These are phyloP conservation scores for Chalcosyrphus nemorum DNA, from an alignment of 2,888 invertebrate genomes.

Conservation along the genomic window DNA sequence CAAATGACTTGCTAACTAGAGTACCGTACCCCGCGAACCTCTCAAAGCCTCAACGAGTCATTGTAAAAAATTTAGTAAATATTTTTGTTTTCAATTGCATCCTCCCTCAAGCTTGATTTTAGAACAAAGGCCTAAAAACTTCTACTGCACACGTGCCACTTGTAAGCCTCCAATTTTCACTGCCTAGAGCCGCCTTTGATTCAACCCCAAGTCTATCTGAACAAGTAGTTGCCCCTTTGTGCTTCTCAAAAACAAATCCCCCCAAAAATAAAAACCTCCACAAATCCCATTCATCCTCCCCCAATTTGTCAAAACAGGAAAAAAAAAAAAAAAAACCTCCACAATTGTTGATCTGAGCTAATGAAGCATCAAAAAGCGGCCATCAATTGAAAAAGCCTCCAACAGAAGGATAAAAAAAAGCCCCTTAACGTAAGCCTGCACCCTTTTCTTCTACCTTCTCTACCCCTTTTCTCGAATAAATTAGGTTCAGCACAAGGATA, in stretches of 20 bases:
- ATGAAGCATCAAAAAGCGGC: constrained; percentile 32
- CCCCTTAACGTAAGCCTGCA: not conserved
- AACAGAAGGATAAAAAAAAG: too few species aligned
- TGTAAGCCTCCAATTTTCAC: not conserved
- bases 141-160: not conserved
- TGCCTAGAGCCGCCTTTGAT: not conserved
- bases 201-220: not conserved
- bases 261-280: too few species aligned
- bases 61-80: too few species aligned
- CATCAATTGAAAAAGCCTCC: constrained; percentile 3
- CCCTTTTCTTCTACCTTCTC: constrained; percentile 6
- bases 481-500: constrained; percentile 7
- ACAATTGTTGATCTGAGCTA: constrained; percentile 5
- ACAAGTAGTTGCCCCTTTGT: not conserved
- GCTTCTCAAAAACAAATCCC: too few species aligned
- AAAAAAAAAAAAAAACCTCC: not conserved
- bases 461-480: constrained; percentile 15
- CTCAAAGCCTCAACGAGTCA: too few species aligned
- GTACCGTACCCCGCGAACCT: too few species aligned
- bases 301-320: not conserved
- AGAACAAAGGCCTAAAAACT: too few species aligned
- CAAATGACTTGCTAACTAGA: too few species aligned
- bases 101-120: too few species aligned
- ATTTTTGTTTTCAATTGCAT: too few species aligned
- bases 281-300: not conserved